Evolutionary conservation across 2,113 vertebrate species (phyloP), one percentile per base, ranked within the genome.

Genomic region (Prochilodus magdalenae): DNA sequence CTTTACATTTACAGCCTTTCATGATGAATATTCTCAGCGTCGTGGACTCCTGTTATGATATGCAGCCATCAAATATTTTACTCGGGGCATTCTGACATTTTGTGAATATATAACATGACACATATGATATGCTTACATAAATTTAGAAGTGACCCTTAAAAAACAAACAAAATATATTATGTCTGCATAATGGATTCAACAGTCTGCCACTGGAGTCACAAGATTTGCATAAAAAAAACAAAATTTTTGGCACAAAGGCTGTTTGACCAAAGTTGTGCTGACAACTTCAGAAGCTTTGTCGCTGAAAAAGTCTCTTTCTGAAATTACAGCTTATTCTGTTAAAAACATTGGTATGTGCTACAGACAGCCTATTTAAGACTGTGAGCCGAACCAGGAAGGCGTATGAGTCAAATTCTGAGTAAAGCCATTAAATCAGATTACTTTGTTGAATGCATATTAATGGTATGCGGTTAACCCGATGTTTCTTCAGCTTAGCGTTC

Each of bases 361-460:
- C 29, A 47, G 36, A 79, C 16, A 78, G 51, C 44, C 44, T 65
- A 36, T 36, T 69, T 51, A 73, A 67, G 51, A 73, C 36, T 60
- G 62, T n/a, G 44, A 73, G n/a, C 24, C 3, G 24, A 66, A 44
- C 5, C 11, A 24, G 33, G 0, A 83, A 73, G n/a, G 30, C 3
- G 24, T 29, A 27, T 20, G 44, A 33, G 29, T 78, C 20, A 15
- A 75, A 59, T 75, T 33, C 27, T 27, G 29, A 67, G 47, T 55
- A 10, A 82, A 55, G 20, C 1, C 18, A 14, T 47, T 53, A 8
- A 73, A 63, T 49, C 4, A 44, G 36, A 24, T 12, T 18, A 60
- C 57, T 60, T 60, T 60, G 57, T 57, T 15, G 33, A 83, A 66
- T 66, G 78, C 71, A 69, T 73, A 66, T 27, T 20, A 49, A 55